These are phyloP conservation scores for Mormyrops boulengeri DNA, from an alignment of 2,797 vertebrate genomes.

Conservation along the genomic window DNA sequence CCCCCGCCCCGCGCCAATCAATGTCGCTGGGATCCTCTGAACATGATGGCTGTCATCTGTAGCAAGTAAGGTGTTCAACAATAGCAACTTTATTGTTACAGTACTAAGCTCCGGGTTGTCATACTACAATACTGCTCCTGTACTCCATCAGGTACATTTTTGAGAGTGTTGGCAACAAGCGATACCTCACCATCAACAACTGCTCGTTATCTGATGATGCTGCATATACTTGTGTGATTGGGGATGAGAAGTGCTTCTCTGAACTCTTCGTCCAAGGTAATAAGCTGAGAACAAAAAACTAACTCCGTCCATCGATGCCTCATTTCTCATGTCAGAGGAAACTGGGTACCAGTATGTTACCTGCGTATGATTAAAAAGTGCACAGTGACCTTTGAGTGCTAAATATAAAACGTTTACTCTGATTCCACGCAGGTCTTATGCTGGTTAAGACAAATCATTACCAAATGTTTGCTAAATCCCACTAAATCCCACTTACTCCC, in stretches of 20 bases:
- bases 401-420: background rate
- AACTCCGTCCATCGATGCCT: background rate
- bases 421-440: background rate
- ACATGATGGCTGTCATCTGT: slow-evolving; percentile 13
- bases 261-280: slow-evolving; percentile 96
- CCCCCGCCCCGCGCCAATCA: background rate
- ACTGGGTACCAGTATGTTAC: background rate
- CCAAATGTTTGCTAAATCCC: background rate
- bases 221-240: slow-evolving; percentile 80
- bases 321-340: background rate
- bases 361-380: background rate
- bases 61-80: slow-evolving; percentile 41
- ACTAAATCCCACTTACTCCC: background rate
- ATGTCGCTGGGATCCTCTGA: background rate
- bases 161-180: slow-evolving; percentile 84
- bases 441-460: background rate
- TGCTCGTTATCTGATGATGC: slow-evolving; percentile 90
- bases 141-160: slow-evolving; percentile 80
- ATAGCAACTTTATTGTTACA: background rate
- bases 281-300: background rate
- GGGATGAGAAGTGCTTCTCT: slow-evolving; percentile 84
- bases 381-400: background rate
- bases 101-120: background rate
- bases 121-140: background rate
- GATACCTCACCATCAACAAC: slow-evolving; percentile 90